phyloP scores from a whole-genome alignment of 1,140 invertebrate species.

The Globodera ellingtonae region DNA sequence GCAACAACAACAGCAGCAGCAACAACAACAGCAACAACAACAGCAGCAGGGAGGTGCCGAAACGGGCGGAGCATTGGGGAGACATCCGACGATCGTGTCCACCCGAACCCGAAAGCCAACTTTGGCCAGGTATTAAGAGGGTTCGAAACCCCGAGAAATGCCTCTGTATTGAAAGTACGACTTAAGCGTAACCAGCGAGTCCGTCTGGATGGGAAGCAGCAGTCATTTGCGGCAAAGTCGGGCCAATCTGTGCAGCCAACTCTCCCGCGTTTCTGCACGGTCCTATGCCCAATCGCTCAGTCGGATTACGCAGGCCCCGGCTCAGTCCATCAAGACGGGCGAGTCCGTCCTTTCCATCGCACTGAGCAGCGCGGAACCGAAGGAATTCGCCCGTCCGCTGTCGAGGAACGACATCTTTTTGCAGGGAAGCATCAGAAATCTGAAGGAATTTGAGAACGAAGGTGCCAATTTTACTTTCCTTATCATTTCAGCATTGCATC shows the following conservation, averaged over 20 bases:
- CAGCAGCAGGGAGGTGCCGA: constrained; percentile 9
- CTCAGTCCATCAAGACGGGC: constrained; percentile 43
- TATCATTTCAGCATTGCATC: constrained; percentile 1
- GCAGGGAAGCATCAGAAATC: constrained; percentile 60
- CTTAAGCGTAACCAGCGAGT: constrained; percentile 52
- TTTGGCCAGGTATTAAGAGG: constrained; percentile 44
- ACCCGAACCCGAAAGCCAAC: constrained; percentile 49
- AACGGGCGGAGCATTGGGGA: not conserved
- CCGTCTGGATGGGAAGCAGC: constrained; percentile 36
- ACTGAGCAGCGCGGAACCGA: constrained; percentile 59
- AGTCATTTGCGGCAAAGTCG: constrained; percentile 44
- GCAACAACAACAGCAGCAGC: constrained; percentile 41
- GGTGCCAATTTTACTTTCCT: constrained; percentile 33
- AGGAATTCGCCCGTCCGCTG: constrained; percentile 59
- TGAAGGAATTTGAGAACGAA: constrained; percentile 62
- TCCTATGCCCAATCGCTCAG: constrained; percentile 63
- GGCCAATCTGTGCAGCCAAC: constrained; percentile 52
- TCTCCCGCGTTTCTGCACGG: constrained; percentile 56
- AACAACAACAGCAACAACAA: constrained; percentile 16
- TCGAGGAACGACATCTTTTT: constrained; percentile 61
- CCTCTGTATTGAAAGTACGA: constrained; percentile 8
- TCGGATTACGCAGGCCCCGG: constrained; percentile 48
- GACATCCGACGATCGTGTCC: constrained; percentile 25
- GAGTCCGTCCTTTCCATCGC: constrained; percentile 60
- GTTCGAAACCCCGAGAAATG: constrained; percentile 5